Base-by-base conservation (phyloP, 2,113 vertebrate genomes). In the Corythornis vintsioides region DNA sequence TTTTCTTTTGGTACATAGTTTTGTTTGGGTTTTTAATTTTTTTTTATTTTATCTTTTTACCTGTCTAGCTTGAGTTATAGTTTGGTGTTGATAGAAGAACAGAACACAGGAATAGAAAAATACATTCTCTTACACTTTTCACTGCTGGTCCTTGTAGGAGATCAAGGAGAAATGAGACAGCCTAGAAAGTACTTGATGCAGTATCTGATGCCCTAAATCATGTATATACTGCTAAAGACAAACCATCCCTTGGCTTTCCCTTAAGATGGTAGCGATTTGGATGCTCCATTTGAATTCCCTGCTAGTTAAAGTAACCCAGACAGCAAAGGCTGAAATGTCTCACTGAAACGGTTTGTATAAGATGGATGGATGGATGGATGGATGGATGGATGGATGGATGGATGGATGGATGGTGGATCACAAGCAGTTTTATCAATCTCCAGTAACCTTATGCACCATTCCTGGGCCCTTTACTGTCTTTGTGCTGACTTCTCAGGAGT, bases 61-160 rank as follows among this genome's bases (percentile, higher is more conserved):
- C 8, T 43, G 5, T 28, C 38, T 56, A 59, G 0, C 19, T 84
- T 56, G 5, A 16, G 7, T 4, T 4, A 1, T 63, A 2, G 0
- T 18, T 65, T 72, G 26, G 1, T 24, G 9, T 8, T 59, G 33
- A 57, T 25, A 16, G 40, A 89, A 66, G 19, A 64, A 8, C 24
- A 69, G 10, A 40, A 60, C 72, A 28, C 63, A 59, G 22, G 29
- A 76, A 38, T 33, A 53, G 4, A 74, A 65, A 69, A 83, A 45
- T 21, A 26, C 3, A 13, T 12, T 63, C 1, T 47, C 25, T 69
- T 31, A 3, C 11, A 4, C 73, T 85, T 91, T 19, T 25, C 38
- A 10, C 10, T 21, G 1, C 5, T 0, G 1, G 10, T 83, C 7
- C 5, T 65, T 31, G 16, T 21, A 82, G 33, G 21, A 72, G 22